phyloP scores from a whole-genome alignment of 2,797 vertebrate genomes.

The Parambassis ranga region DNA sequence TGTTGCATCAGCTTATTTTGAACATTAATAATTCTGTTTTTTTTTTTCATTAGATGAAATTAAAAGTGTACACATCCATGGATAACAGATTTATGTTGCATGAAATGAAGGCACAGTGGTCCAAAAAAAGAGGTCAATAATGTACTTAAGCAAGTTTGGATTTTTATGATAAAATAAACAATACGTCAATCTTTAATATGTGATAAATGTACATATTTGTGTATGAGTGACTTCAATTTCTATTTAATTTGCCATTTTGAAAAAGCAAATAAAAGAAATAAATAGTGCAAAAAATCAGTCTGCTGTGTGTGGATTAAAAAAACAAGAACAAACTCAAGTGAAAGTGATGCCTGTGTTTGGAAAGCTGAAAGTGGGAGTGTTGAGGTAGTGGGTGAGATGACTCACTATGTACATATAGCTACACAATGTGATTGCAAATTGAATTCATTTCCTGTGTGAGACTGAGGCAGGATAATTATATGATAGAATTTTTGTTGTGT shows the following conservation, averaged over 20 bases:
- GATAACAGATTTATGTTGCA: constrained; percentile 13
- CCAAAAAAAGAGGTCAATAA: constrained; percentile 18
- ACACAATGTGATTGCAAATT: not conserved
- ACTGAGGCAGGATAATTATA: not conserved
- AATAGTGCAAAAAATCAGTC: not conserved
- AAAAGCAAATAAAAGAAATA: not conserved
- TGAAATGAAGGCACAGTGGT: constrained; percentile 17
- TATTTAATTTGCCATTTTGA: not conserved
- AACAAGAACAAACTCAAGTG: not conserved
- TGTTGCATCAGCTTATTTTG: constrained; percentile 21
- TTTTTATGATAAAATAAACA: constrained; percentile 4
- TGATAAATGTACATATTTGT: not conserved
- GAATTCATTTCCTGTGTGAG: not conserved
- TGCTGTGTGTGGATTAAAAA: not conserved
- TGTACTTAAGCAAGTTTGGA: not conserved
- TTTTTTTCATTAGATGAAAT: constrained; percentile 13
- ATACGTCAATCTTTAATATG: too few species aligned
- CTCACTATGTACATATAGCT: not conserved
- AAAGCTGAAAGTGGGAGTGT: not conserved
- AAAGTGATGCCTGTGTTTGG: not conserved
- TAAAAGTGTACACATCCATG: not conserved
- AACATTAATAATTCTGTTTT: constrained; percentile 12
- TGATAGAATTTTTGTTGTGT: not conserved
- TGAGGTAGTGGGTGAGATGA: constrained; percentile 15
- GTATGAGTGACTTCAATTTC: not conserved